Base-by-base conservation (phyloP, 2,797 vertebrate genomes). In the Coranthus polyacanthus region DNA sequence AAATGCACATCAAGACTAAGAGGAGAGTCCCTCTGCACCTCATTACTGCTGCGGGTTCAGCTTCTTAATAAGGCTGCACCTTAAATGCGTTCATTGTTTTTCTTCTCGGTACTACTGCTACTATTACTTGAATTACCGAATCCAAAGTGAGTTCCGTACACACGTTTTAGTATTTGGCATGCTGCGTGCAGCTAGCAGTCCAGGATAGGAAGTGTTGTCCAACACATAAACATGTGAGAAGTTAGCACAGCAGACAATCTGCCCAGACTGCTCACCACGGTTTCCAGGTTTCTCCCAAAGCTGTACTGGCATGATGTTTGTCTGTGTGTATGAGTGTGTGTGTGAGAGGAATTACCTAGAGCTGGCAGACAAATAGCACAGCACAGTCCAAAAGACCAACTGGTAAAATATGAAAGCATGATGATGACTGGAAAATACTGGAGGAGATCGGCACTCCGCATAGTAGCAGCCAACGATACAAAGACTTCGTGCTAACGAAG, bases 241-340 rank as follows among this genome's bases (percentile, higher is more conserved):
- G 71, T 84, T 75, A 82, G 74, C 72, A 39, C 60, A 75, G 66
- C 72, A 78, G 76, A 65, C 44, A 36, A 37, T 55, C 60, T 53
- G 47, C 53, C 74, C 72, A 77, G 68, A 81, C 68, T 50, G 80
- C 85, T 90, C 85, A 85, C 84, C 75, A 5, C 32, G 26, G 57
- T 41, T 62, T 88, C 72, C 86, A 75, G 70, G 81, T 73, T 63
- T 75, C 74, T 91, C 78, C 75, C 61, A 51, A 61, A 74, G 65
- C 71, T 70, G 68, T 22, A 26, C 62, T 77, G 81, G 76, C 46
- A 73, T 47, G 75, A 42, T 66, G 68, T 81, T 68, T 81, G 69
- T 87, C 79, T 87, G 73, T 71, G 64, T 81, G 70, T 44, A 55
- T 56, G 57, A 75, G 57, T 72, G 72, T 69, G 54, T 69, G 54